Percentiles rank a stretch among this genome's conserved stretches.
These are phyloP conservation scores for Pilophorus perplexus DNA, from an alignment of 2,888 invertebrate species.

Conservation along the genomic window DNA sequence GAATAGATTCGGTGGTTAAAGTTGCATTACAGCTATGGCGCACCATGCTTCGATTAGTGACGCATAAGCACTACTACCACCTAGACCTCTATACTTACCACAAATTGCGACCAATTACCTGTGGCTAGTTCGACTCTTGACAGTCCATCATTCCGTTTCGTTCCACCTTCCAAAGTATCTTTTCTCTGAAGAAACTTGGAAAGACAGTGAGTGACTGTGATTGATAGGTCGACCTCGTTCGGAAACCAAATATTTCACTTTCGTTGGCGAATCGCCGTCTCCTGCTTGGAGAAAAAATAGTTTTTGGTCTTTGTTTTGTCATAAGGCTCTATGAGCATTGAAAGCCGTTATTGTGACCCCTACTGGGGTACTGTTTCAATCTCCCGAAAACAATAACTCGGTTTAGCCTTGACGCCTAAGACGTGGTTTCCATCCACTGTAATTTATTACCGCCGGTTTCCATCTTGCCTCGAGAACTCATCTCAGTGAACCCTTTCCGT, in stretches of 20 bases:
- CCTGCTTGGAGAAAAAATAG: not conserved
- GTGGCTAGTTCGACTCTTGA: conserved; percentile 5
- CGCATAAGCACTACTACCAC: too few species aligned
- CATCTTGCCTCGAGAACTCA: too few species aligned
- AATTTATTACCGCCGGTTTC: not conserved
- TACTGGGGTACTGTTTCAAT: not conserved
- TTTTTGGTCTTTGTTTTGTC: not conserved
- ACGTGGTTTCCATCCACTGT: not conserved
- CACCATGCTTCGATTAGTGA: too few species aligned
- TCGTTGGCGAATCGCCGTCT: conserved; percentile 9
- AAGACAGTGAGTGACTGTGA: conserved; percentile 17
- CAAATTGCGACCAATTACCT: too few species aligned
- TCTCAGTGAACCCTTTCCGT: too few species aligned
- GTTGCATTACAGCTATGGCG: too few species aligned
- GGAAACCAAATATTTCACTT: conserved; percentile 19
- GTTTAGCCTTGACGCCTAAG: not conserved
- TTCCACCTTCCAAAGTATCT: not conserved
- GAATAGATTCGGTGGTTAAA: too few species aligned
- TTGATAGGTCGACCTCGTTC: conserved; percentile 10
- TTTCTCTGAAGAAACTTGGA: not conserved
- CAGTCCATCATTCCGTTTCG: conserved; percentile 10
- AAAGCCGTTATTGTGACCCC: too few species aligned
- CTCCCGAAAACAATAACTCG: not conserved
- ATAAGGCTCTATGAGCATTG: not conserved
- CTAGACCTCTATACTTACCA: too few species aligned